A percentile compares a stretch with the other conserved stretches of the same genome.
Conservation (phyloP, 2,888 invertebrate genomes). For the Machimus atricapillus region DNA sequence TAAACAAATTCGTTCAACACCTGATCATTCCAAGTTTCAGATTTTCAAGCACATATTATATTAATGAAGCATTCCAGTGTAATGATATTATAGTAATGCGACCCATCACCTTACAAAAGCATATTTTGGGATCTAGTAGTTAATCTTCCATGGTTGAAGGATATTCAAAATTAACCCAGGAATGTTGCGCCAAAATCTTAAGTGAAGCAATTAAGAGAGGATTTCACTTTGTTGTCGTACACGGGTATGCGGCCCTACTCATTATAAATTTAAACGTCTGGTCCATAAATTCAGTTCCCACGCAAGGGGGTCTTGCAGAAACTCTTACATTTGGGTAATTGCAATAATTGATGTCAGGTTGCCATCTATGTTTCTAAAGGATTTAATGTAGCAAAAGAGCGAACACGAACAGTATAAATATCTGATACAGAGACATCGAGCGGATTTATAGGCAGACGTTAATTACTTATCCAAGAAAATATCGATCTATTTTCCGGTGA, state of each 20-base stretch:
- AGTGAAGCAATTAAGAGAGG: background rate
- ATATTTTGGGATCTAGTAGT: background rate
- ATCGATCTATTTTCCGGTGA: background rate
- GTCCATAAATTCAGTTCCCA: background rate
- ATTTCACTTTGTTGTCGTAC: background rate
- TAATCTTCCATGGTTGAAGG: background rate
- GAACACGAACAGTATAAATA: background rate
- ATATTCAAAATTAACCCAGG: background rate
- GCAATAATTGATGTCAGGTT: constrained; percentile 16
- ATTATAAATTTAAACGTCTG: constrained; percentile 9
- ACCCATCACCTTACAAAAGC: background rate
- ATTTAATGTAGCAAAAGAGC: constrained; percentile 7
- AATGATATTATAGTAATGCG: background rate
- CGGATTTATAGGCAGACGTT: constrained; percentile 8
- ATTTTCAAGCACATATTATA: background rate
- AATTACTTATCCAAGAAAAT: constrained; percentile 8
- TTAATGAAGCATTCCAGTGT: background rate
- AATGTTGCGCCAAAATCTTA: background rate
- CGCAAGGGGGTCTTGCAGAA: background rate
- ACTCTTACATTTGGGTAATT: constrained; percentile 3
- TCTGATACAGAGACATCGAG: background rate
- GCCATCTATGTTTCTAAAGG: background rate
- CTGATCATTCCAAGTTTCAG: background rate
- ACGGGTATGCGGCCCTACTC: background rate
- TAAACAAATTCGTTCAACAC: background rate